phyloP scores from a whole-genome alignment of 2,797 vertebrate species.

The Syncerus caffer region DNA sequence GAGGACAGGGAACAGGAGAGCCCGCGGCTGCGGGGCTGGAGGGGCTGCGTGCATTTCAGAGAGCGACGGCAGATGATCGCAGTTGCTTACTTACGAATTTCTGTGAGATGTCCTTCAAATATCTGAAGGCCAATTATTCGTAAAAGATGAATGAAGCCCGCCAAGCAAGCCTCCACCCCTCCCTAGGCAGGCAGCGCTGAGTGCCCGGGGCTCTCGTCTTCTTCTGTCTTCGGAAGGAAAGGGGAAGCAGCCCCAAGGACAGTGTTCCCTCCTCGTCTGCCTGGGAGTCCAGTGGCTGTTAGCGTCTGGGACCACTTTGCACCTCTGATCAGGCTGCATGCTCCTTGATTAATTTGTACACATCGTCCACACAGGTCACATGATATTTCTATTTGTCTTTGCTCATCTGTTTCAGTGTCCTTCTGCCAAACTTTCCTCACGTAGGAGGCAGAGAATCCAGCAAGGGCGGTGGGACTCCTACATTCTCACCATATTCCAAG shows the following conservation, averaged over 20 bases:
- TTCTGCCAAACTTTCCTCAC: neutral
- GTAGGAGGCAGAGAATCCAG: neutral
- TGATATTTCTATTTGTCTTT: neutral
- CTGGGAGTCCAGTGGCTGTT: fast-evolving
- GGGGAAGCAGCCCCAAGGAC: neutral
- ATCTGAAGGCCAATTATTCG: neutral
- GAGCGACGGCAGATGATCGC: neutral
- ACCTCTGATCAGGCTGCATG: neutral
- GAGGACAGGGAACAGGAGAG: neutral
- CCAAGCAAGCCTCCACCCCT: neutral
- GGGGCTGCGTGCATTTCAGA: neutral
- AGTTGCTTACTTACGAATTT: neutral
- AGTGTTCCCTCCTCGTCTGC: neutral
- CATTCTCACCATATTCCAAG: neutral
- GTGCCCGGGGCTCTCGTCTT: fast-evolving
- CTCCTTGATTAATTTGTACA: neutral
- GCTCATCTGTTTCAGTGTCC: neutral
- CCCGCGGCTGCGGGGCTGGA: fast-evolving
- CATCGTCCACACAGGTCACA: neutral
- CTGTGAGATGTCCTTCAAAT: neutral
- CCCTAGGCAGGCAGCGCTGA: neutral
- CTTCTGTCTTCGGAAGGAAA: neutral
- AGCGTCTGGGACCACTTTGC: neutral
- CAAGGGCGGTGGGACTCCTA: neutral
- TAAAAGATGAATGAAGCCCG: neutral